Base-by-base conservation (phyloP, 2,888 invertebrate species). In the Acleris holmiana region DNA sequence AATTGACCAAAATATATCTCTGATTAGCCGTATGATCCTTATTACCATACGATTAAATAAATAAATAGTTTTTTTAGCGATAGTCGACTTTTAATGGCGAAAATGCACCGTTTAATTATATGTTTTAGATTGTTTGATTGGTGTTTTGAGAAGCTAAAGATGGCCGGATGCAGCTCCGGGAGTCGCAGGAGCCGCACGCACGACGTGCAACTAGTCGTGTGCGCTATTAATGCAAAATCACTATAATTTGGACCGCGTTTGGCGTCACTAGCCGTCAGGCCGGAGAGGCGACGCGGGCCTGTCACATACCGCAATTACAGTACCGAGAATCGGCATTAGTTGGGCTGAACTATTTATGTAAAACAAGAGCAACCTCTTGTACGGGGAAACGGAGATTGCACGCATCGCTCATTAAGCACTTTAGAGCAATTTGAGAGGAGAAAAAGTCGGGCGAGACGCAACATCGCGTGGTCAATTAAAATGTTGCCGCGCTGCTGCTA, bases 391-490 rank as follows among this genome's bases (percentile, higher is more conserved):
- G 84, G 80, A 88, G 84, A 91, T 90, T 85, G 92, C 92, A 92
- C 92, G 92, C 92, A 92, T 91, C 91, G 82, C 91, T 91, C 89
- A 92, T 92, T 92, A 92, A 91, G 92, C 89, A 92, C 91, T 92
- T 91, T 89, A 89, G 88, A 91, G 90, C 89, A 92, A 92, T 92
- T 92, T 92, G 89, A 85, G 84, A 77, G 79, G 80, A 89, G 90
- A 91, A 92, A 92, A 91, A 92, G 88, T 91, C 80, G 86, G 83
- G 76, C 87, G 84, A 86, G 86, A 79, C 83, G 77, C 80, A 84
- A 80, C 88, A 91, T 92, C 90, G 92, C 92, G 92, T 92, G 92
- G 89, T 84, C 89, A 91, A 92, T 92, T 92, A 92, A 91, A 91
- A 91, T 84, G 86, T 85, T 84, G 85, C 83, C 78, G 83, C 82